phyloP scores from a whole-genome alignment of 2,888 invertebrate species.

The Tenthredo amoena region DNA sequence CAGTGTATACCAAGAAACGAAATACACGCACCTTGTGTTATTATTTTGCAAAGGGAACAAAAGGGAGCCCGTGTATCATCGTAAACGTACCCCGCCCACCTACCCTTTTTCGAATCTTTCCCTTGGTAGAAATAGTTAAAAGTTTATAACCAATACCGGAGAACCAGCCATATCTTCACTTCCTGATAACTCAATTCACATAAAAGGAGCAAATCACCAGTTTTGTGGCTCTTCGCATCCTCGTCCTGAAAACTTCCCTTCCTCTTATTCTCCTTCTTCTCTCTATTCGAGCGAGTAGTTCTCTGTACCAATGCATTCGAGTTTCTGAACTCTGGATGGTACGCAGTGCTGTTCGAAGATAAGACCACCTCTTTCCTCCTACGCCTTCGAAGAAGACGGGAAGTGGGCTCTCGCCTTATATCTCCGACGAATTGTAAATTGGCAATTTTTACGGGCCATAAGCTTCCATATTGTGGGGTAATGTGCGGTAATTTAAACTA shows the following conservation, averaged over 20 bases:
- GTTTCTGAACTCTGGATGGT: neutral
- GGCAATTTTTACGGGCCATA: slow-evolving; percentile 49
- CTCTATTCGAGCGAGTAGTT: neutral
- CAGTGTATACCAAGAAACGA: neutral
- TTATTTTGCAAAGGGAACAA: neutral
- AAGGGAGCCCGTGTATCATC: neutral
- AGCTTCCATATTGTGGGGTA: slow-evolving; percentile 49
- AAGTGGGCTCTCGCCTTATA: slow-evolving; percentile 1
- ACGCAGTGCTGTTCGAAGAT: neutral
- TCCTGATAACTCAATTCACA: slow-evolving; percentile 4
- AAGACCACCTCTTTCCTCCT: neutral
- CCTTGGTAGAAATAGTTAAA: slow-evolving; percentile 1
- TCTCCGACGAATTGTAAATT: slow-evolving; percentile 51
- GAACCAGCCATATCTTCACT: slow-evolving; percentile 3
- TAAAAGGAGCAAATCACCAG: neutral
- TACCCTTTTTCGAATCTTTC: neutral
- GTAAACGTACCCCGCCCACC: no score
- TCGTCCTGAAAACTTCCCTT: neutral
- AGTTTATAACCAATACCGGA: slow-evolving; percentile 6
- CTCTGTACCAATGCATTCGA: neutral
- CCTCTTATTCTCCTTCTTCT: neutral
- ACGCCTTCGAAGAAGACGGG: neutral
- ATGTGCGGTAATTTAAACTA: slow-evolving; percentile 42
- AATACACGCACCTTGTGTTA: neutral
- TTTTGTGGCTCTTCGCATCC: neutral